Evolutionary conservation across 1,140 invertebrate genomes (phyloP), one percentile per base, ranked within the genome.

Genomic region (Atta colombica): DNA sequence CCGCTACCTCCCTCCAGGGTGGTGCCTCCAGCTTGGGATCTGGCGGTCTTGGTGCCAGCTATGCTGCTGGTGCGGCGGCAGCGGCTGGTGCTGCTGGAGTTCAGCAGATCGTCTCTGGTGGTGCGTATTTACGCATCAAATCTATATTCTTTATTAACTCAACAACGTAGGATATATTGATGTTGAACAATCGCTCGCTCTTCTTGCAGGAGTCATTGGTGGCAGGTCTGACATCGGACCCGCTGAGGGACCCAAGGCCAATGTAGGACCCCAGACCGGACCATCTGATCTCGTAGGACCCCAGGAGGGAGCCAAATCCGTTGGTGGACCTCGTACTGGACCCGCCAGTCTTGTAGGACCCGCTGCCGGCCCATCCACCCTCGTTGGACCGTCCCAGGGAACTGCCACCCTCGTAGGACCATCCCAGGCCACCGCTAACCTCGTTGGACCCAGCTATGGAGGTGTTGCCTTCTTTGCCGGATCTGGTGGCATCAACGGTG

Each of bases 201-300:
- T 75, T 80, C 31, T 14, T 25, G 51, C 87, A 95, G 94, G 95
- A 94, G 95, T 95, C 75, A 91, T 92, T 81, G 95, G 95, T 74
- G 95, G 95, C 80, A 93, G 95, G 90, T 94, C 95, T 84, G 95
- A 95, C 94, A 94, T 95, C 90, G 95, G 95, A 94, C 94, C 94
- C 77, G 95, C 95, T 89, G 95, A 95, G 90, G 95, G 95, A 94
- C 94, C 95, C 88, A 95, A 95, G 89, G 94, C 94, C 87, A 95
- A 95, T 91, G 94, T 95, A 87, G 95, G 95, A 95, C 95, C 95
- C 81, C 94, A 95, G 85, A 93, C 92, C 80, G 95, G 95, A 77
- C 95, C 94, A 88, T 95, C 94, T 75, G 95, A 95, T 90, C 91
- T 94, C 85, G 95, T 95, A 45, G 95, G 95, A 95, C 95, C 95